Conservation (phyloP, 1,140 invertebrate genomes). For the Panagrolaimus sp. region DNA sequence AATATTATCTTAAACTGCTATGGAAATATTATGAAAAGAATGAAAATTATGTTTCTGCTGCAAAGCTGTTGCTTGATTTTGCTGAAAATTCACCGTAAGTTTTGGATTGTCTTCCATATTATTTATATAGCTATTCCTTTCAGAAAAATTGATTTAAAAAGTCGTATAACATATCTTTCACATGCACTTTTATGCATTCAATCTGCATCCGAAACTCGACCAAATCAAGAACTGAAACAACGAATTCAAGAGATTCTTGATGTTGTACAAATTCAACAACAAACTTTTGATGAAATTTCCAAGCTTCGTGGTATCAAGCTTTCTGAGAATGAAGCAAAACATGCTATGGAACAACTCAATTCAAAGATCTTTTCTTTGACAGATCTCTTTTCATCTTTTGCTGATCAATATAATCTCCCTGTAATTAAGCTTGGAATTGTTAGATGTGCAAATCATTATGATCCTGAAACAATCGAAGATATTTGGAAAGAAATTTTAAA, state of each 20-base stretch:
- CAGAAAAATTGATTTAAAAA: conserved; percentile 60
- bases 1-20: conserved; percentile 72
- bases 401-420: conserved; percentile 61
- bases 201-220: conserved; percentile 64
- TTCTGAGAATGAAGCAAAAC: conserved; percentile 57
- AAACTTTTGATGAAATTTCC: conserved; percentile 17
- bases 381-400: conserved; percentile 63
- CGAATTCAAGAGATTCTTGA: conserved; percentile 87
- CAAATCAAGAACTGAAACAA: conserved; percentile 74
- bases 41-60: conserved; percentile 81
- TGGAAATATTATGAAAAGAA: conserved; percentile 91
- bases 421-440: conserved; percentile 63
- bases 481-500: conserved; percentile 63
- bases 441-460: conserved; percentile 61
- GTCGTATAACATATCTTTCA: conserved; percentile 80
- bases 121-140: conserved; percentile 40
- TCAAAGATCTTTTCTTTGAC: neutral
- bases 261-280: conserved; percentile 47
- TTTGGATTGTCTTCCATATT: conserved; percentile 59
- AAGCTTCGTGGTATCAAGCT: neutral
- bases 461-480: conserved; percentile 61
- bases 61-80: conserved; percentile 77
- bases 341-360: neutral
- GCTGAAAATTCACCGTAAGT: conserved; percentile 72
- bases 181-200: conserved; percentile 85